Base-by-base conservation (phyloP, 2,797 vertebrate genomes). In the Phoebastria nigripes region DNA sequence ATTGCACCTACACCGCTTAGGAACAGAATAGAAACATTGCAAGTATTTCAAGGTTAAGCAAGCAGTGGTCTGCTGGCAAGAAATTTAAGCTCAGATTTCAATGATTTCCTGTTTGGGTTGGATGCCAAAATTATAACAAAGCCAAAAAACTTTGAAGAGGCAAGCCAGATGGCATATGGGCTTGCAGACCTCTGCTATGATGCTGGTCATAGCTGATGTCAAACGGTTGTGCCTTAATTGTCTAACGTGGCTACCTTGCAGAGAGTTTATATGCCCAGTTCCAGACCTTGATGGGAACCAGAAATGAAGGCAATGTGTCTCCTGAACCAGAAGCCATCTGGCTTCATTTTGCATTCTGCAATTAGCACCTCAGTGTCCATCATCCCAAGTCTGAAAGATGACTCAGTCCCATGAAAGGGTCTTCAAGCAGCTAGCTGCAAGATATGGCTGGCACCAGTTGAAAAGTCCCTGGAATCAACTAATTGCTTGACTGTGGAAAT, bases 291-390 rank as follows among this genome's bases (percentile, higher is more conserved):
- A 55, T 41, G 46, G 35, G 20, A 90, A 86, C 21, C 62, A 89
- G 77, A 95, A 85, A 80, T 28, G 4, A 93, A 93, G 19, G 49
- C 35, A 87, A 72, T 71, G 16, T 37, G 11, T 62, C 62, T 92
- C 65, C 73, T 71, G 70, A 87, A 89, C 22, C 37, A 92, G 66
- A 94, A 92, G 51, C 73, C 91, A 91, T 82, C 83, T 87, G 78
- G 49, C 58, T 95, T 69, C 17, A 72, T 54, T 93, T 87, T 76
- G 29, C 19, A 72, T 72, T 76, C 70, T 84, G 26, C 54, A 76
- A 51, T 92, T 87, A 91, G 28, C 51, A 61, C 26, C 41, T 65
- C 73, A 39, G 35, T 39, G n/a, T 46, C 79, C 21, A 18, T 77
- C 70, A 76, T 69, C 55, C 51, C 19, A 33, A 41, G 26, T n/a